Conservation (phyloP, 64 coral and sea anemone genomes). For the Montipora foliosa region DNA sequence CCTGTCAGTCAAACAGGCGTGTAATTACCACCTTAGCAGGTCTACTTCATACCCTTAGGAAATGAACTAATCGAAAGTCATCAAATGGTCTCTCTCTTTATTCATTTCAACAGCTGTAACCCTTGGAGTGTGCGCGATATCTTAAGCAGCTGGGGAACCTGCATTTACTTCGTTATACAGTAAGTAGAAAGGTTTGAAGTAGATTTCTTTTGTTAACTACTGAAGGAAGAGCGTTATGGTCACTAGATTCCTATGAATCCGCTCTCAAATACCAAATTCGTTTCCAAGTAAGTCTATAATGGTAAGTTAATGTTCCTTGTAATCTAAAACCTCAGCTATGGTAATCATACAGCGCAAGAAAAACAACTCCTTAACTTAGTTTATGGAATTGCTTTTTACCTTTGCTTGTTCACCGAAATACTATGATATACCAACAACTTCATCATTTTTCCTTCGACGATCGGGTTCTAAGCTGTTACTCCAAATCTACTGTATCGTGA, state of each 20-base stretch:
- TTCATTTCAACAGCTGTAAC: not conserved
- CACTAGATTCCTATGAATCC: too few relatives aligned
- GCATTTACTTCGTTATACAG: not conserved
- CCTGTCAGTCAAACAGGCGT: slow-evolving; percentile 3
- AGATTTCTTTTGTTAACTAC: not conserved
- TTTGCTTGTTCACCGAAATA: not conserved
- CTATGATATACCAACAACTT: not conserved
- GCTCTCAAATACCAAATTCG: not conserved
- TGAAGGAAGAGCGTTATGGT: not conserved
- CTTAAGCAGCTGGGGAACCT: not conserved
- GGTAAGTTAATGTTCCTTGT: not conserved
- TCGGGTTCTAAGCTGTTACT: not conserved
- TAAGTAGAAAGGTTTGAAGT: not conserved
- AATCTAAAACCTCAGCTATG: not conserved
- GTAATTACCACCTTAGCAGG: not conserved
- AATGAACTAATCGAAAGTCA: slow-evolving; percentile 12
- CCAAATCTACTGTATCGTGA: not conserved
- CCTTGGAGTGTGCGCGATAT: not conserved
- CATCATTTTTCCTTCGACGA: not conserved
- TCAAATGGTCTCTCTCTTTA: not conserved
- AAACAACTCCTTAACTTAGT: not conserved
- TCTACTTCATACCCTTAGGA: slow-evolving; percentile 33
- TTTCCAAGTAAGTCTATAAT: not conserved
- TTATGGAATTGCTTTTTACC: not conserved
- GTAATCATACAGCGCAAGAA: not conserved